These are phyloP conservation scores for Takifugu rubripes DNA, from an alignment of 2,797 vertebrate species.

Conservation along the genomic window DNA sequence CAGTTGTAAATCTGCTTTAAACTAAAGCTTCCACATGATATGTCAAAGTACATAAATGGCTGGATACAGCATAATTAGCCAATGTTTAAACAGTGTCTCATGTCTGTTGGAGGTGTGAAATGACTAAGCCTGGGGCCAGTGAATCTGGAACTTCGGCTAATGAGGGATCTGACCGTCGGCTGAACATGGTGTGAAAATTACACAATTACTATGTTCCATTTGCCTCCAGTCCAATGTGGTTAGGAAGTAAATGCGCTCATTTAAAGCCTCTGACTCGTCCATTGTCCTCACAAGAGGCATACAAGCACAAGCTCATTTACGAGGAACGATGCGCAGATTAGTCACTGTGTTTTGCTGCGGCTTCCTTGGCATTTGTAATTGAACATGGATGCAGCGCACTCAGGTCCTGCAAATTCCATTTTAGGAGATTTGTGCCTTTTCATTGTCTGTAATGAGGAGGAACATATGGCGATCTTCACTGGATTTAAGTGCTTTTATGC, in stretches of 20 bases:
- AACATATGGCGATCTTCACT: constrained; percentile 36
- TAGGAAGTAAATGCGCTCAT: constrained; percentile 13
- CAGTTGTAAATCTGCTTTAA: too few species aligned
- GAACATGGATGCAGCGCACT: neutral
- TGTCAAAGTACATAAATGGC: neutral
- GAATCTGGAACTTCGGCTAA: constrained; percentile 28
- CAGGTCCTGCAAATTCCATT: constrained; percentile 3
- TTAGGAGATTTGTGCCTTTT: constrained; percentile 25
- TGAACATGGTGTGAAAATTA: constrained; percentile 22
- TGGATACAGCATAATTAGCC: constrained; percentile 14
- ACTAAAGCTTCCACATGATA: neutral
- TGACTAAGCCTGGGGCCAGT: constrained; percentile 13
- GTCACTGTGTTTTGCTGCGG: neutral
- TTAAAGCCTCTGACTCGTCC: neutral
- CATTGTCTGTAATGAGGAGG: constrained; percentile 23
- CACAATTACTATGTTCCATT: constrained; percentile 30
- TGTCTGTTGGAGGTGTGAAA: constrained; percentile 27
- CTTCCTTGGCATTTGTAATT: neutral
- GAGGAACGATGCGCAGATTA: neutral
- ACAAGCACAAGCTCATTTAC: neutral
- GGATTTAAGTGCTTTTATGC: constrained; percentile 20
- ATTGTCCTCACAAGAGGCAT: constrained; percentile 4
- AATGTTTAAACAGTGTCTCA: constrained; percentile 9
- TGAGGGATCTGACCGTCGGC: constrained; percentile 22
- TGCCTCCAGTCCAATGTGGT: constrained; percentile 15